Percentiles rank a stretch among this genome's conserved stretches.
Evolutionary conservation across 37 sponge, comb jelly and placozoan species (phyloP).

Genomic region (Axinella damicornis): DNA sequence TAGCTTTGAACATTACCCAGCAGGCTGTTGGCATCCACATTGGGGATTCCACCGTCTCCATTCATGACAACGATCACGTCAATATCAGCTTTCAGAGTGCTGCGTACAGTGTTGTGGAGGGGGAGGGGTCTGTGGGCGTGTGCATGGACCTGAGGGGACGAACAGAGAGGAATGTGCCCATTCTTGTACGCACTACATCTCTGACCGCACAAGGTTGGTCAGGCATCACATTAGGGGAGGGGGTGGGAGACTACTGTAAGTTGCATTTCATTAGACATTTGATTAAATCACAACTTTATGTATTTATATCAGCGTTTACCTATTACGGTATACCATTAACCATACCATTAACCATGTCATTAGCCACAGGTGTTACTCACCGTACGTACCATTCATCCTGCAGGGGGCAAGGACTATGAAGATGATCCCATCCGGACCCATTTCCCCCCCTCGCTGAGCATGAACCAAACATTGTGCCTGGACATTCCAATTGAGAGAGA

Average conservation of each 20-base stretch:
- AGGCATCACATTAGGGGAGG: too few species aligned
- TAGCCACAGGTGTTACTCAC: too few species aligned
- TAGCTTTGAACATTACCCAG: not conserved
- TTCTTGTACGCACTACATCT: not conserved
- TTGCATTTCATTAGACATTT: too few species aligned
- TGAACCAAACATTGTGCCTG: not conserved
- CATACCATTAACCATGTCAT: too few species aligned
- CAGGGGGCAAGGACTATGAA: too few species aligned
- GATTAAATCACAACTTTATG: too few species aligned
- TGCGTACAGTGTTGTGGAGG: not conserved
- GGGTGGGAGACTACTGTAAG: too few species aligned
- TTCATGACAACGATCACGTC: slow-evolving; percentile 34
- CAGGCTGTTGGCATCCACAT: slow-evolving; percentile 32
- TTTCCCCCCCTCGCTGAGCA: too few species aligned
- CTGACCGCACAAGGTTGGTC: slow-evolving; percentile 19
- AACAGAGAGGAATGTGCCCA: slow-evolving; percentile 1
- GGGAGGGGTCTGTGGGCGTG: not conserved
- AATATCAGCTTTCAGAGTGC: not conserved
- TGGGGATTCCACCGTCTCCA: not conserved
- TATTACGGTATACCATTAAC: too few species aligned
- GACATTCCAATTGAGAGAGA: not conserved
- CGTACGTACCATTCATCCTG: too few species aligned
- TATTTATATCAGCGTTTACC: too few species aligned
- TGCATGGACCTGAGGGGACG: slow-evolving; percentile 2
- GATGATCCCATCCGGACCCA: too few species aligned